A percentile compares a stretch with the other conserved stretches of the same genome.
Conservation (phyloP, 2,797 vertebrate genomes). For the Manis pentadactyla region DNA sequence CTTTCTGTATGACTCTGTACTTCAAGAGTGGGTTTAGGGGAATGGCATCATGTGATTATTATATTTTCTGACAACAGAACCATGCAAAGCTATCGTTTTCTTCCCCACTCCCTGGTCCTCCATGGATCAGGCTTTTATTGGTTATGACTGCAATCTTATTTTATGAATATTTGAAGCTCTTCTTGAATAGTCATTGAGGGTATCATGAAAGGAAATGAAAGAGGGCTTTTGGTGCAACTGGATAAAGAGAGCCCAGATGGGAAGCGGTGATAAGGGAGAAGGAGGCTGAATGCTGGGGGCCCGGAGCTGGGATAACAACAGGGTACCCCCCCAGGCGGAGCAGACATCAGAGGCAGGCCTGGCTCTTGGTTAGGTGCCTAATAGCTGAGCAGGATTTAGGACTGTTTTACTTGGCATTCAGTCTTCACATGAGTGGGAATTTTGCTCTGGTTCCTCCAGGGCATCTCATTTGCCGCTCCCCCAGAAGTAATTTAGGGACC, state of each 20-base stretch:
- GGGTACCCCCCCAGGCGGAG: background rate
- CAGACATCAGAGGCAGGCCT: background rate
- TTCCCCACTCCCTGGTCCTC: background rate
- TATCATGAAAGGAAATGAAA: background rate
- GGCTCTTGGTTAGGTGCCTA: background rate
- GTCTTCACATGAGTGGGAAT: background rate
- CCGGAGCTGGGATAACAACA: background rate
- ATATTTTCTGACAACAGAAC: background rate
- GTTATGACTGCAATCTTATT: background rate
- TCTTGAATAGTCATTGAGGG: background rate
- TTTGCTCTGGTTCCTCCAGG: background rate
- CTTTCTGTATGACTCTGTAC: background rate
- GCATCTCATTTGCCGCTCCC: background rate
- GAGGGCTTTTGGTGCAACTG: background rate
- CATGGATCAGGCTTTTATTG: background rate
- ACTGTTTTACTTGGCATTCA: background rate
- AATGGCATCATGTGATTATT: background rate
- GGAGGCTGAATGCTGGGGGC: background rate
- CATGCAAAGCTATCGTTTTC: fast-evolving
- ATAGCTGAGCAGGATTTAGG: background rate
- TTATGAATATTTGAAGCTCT: background rate
- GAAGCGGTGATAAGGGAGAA: background rate
- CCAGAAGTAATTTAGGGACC: background rate
- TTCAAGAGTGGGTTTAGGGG: background rate
- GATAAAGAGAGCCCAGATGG: background rate